phyloP scores from a whole-genome alignment of 2,797 vertebrate genomes.

The Hypotaenidia okinawae region DNA sequence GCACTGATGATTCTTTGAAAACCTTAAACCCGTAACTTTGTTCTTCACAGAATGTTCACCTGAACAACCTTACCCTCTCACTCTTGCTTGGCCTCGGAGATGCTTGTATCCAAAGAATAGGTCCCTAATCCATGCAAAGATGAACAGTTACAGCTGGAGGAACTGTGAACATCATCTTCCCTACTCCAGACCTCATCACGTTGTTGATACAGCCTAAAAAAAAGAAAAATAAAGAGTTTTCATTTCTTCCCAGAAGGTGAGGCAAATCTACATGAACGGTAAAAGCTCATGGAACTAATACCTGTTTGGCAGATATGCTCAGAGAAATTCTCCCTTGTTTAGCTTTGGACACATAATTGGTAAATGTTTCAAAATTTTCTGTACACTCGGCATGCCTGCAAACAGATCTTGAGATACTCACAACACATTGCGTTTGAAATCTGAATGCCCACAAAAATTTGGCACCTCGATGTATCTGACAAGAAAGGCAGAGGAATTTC shows the following conservation, averaged over 20 bases:
- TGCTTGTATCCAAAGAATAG: rapidly evolving
- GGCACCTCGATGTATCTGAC: neutral
- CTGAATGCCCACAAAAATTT: neutral
- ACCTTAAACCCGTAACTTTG: neutral
- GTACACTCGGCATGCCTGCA: neutral
- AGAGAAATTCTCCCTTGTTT: neutral
- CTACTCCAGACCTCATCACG: neutral
- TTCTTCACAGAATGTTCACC: neutral
- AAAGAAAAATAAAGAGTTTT: neutral
- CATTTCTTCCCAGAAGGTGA: neutral
- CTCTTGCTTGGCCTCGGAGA: neutral
- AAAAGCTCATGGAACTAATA: neutral
- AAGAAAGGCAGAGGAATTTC: neutral
- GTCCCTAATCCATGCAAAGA: neutral
- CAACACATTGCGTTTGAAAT: neutral
- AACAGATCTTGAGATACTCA: neutral
- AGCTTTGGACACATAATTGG: neutral
- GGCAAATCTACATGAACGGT: neutral
- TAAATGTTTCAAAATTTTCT: neutral
- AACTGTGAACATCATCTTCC: neutral
- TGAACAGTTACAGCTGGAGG: neutral
- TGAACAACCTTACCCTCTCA: neutral
- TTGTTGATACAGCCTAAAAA: neutral
- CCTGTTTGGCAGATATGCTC: neutral
- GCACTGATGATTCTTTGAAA: neutral